Conservation (phyloP, 2,797 vertebrate species). For the Sebastes cheni region DNA sequence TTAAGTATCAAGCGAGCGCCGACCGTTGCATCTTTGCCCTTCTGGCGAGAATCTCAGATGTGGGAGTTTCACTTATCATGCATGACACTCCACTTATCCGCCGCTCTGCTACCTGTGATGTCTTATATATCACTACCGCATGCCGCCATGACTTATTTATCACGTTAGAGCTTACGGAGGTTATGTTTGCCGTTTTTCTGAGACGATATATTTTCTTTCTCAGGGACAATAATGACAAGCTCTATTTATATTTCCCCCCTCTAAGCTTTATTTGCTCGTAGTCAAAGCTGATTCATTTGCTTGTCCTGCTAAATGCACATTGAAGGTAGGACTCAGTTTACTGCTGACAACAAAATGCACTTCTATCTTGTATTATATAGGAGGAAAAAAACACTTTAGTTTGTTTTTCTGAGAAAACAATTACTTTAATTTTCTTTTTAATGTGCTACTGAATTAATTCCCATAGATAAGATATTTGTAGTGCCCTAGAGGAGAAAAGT, state of each 20-base stretch:
- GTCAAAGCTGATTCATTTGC: background rate
- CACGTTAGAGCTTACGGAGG: background rate
- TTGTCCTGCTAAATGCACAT: slow-evolving; percentile 11
- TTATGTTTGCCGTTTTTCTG: background rate
- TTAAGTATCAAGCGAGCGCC: background rate
- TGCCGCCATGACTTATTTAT: slow-evolving; percentile 5
- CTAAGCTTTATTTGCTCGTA: background rate
- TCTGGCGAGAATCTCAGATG: slow-evolving; percentile 23
- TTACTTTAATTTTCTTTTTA: too few species aligned
- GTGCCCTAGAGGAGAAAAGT: background rate
- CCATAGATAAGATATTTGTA: too few species aligned
- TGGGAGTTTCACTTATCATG: slow-evolving; percentile 32
- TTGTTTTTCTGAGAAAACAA: background rate
- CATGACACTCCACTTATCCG: background rate
- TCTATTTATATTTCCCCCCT: slow-evolving; percentile 4
- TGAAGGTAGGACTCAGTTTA: background rate
- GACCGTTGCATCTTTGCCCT: background rate
- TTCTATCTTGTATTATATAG: background rate
- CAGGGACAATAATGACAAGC: background rate
- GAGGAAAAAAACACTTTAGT: background rate
- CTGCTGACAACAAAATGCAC: slow-evolving; percentile 12
- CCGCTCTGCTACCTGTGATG: slow-evolving; percentile 24
- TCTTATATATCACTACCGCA: slow-evolving; percentile 1
- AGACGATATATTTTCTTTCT: background rate
- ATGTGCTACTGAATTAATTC: too few species aligned